Percentiles rank a stretch among this genome's conserved stretches.
These are phyloP conservation scores for Gila orcuttii DNA, from an alignment of 2,113 vertebrate species.

Conservation along the genomic window DNA sequence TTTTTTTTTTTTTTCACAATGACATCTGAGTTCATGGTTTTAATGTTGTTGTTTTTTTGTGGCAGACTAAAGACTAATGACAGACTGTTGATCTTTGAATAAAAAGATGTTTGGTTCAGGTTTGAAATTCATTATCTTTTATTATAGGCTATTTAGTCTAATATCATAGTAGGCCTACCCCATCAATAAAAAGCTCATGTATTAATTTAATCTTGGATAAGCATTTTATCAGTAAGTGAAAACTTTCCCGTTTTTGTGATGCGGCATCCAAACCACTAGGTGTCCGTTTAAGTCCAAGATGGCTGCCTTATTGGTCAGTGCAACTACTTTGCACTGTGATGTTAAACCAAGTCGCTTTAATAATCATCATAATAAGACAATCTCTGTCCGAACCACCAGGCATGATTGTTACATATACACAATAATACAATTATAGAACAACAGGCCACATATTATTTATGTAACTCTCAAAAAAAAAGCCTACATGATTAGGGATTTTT, in stretches of 20 bases:
- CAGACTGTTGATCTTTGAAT: too few species aligned
- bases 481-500: not conserved
- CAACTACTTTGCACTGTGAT: not conserved
- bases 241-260: not conserved
- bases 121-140: too few species aligned
- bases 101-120: too few species aligned
- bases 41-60: too few species aligned
- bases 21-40: too few species aligned
- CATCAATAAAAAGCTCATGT: too few species aligned
- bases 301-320: not conserved
- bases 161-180: too few species aligned
- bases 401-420: not conserved
- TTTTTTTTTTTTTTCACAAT: too few species aligned
- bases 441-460: not conserved
- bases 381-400: not conserved
- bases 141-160: too few species aligned
- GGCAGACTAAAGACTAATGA: too few species aligned
- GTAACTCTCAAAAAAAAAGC: not conserved
- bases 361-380: too few species aligned
- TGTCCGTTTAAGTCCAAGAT: not conserved
- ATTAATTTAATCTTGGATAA: not conserved
- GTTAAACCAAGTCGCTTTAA: too few species aligned
- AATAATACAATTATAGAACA: not conserved
- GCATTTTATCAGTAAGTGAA: not conserved
- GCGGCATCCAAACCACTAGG: not conserved